These are phyloP conservation scores for crab-eating macaque (Macaca fascicularis) DNA, from an alignment of 2,113 vertebrate species.

Conservation along the genomic window DNA sequence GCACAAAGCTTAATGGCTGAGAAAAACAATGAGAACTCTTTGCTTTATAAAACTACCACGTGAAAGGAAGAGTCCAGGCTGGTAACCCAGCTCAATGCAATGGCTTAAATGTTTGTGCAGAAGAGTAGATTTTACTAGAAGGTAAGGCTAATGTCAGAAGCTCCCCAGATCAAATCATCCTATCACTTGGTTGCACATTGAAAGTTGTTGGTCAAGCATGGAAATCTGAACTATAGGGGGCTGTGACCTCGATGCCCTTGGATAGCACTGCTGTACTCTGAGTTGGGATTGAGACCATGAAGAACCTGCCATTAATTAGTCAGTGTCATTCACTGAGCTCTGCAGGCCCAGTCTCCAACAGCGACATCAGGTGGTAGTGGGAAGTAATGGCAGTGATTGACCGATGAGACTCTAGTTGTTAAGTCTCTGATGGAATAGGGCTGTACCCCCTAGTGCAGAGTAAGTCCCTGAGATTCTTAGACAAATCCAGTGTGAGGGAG, in stretches of 20 bases:
- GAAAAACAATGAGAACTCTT: background rate
- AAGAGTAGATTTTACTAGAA: background rate
- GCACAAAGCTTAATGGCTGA: background rate
- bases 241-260: background rate
- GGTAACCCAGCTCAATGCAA: background rate
- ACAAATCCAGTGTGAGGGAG: background rate
- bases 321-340: background rate
- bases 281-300: background rate
- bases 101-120: background rate
- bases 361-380: background rate
- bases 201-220: background rate
- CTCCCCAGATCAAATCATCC: background rate
- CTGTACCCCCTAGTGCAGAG: accelerated
- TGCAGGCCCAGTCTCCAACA: background rate
- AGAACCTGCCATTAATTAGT: accelerated
- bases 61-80: background rate
- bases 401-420: background rate
- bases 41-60: background rate
- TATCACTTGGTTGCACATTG: background rate
- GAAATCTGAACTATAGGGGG: background rate
- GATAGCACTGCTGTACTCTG: too few species aligned
- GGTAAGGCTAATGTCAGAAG: too few species aligned
- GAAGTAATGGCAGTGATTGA: background rate
- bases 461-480: background rate
- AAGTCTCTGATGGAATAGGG: background rate